Percentiles rank a stretch among this genome's conserved stretches.
These are phyloP conservation scores for Matsumyia berberina DNA, from an alignment of 2,888 invertebrate genomes.

Conservation along the genomic window DNA sequence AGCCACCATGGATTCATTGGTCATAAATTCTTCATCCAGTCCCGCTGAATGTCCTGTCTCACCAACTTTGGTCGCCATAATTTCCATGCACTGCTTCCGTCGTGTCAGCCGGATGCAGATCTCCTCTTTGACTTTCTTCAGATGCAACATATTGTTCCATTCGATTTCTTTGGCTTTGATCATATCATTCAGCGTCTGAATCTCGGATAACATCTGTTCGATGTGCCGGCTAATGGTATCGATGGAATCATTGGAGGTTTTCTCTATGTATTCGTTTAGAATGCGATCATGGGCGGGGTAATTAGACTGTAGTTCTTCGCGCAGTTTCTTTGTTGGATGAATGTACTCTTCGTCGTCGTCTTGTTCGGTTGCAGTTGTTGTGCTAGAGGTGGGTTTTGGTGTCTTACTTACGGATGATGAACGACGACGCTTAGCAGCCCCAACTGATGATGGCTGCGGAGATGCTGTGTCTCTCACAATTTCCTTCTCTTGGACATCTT, in stretches of 20 bases:
- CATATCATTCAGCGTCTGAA: conserved; percentile 89
- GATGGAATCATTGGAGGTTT: conserved; percentile 86
- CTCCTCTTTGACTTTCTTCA: conserved; percentile 94
- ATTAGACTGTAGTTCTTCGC: conserved; percentile 85
- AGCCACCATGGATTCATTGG: conserved; percentile 51
- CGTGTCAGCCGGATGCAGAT: conserved; percentile 89
- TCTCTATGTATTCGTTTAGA: conserved; percentile 88
- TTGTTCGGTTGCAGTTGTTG: conserved; percentile 23
- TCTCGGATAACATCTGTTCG: conserved; percentile 88
- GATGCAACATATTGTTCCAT: conserved; percentile 92
- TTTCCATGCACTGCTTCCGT: conserved; percentile 87
- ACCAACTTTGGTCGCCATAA: conserved; percentile 79
- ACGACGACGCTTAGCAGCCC: conserved; percentile 60
- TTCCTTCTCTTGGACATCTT: conserved; percentile 60
- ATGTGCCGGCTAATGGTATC: conserved; percentile 87
- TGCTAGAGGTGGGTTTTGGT: conserved; percentile 25
- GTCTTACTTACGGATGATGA: conserved; percentile 48
- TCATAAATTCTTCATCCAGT: conserved; percentile 66
- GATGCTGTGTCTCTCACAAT: conserved; percentile 11
- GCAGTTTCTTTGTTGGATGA: conserved; percentile 84
- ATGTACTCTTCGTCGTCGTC: conserved; percentile 70
- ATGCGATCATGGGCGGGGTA: conserved; percentile 87
- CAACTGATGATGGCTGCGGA: conserved; percentile 33
- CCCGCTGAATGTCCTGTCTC: conserved; percentile 75
- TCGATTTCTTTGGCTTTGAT: conserved; percentile 93